These are phyloP conservation scores for Xiphydria camelus DNA, from an alignment of 2,888 invertebrate genomes.

Conservation along the genomic window DNA sequence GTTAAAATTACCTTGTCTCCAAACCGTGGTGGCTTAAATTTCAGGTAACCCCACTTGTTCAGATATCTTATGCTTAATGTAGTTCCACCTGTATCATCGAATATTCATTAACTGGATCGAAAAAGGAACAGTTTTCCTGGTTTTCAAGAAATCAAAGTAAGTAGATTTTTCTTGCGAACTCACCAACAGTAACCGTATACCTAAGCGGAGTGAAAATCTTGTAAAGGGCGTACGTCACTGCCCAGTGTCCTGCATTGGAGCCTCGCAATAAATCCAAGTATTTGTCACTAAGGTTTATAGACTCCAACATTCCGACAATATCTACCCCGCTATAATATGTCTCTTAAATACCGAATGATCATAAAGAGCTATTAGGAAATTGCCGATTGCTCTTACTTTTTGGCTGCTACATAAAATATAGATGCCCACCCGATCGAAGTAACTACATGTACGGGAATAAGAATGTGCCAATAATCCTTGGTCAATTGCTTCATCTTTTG, in stretches of 20 bases:
- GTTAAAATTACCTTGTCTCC: no score
- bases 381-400: constrained; percentile 67
- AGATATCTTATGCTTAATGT: constrained; percentile 83
- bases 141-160: neutral
- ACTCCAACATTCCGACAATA: constrained; percentile 77
- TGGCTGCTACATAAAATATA: constrained; percentile 82
- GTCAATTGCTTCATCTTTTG: constrained; percentile 89
- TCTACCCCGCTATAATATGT: constrained; percentile 83
- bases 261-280: constrained; percentile 75
- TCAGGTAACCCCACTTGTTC: constrained; percentile 78
- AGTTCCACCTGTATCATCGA: constrained; percentile 70
- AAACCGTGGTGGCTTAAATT: constrained; percentile 21
- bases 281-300: constrained; percentile 76
- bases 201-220: constrained; percentile 90
- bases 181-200: constrained; percentile 90
- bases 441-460: constrained; percentile 88
- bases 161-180: constrained; percentile 29
- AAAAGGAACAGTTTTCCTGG: constrained; percentile 1
- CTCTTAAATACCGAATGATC: neutral
- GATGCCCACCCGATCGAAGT: constrained; percentile 90
- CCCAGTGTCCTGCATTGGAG: constrained; percentile 85
- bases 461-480: constrained; percentile 95
- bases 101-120: constrained; percentile 5
- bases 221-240: constrained; percentile 88
- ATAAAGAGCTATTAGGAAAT: no score